Percentiles rank a stretch among this genome's conserved stretches.
These are phyloP conservation scores for Apostichopus leukothele DNA, from an alignment of 53 echinoderm and acorn worm genomes.

Conservation along the genomic window DNA sequence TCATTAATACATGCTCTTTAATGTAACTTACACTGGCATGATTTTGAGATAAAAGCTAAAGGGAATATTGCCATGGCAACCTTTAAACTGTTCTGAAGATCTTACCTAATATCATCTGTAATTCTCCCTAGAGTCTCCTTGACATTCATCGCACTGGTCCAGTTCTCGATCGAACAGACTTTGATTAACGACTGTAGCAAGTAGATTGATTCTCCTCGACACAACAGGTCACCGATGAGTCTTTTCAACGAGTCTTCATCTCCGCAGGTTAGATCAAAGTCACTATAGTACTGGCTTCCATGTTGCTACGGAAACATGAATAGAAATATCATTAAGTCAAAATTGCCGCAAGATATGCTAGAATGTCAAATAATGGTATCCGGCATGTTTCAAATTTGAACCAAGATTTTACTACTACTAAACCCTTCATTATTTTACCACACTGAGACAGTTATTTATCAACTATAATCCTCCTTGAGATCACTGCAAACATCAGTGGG, in stretches of 20 bases:
- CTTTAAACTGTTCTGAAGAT: too few relatives aligned
- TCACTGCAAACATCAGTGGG: too few relatives aligned
- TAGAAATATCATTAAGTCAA: too few relatives aligned
- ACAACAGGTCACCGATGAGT: constrained; percentile 59
- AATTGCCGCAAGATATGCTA: too few relatives aligned
- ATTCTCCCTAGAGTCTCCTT: constrained; percentile 53
- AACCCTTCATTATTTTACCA: too few relatives aligned
- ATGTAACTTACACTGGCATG: too few relatives aligned
- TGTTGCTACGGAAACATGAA: constrained; percentile 45
- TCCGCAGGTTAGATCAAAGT: constrained; percentile 80
- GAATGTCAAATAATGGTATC: too few relatives aligned
- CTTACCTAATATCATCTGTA: constrained; percentile 53
- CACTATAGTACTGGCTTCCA: constrained; percentile 48
- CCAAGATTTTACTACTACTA: too few relatives aligned
- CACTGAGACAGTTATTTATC: too few relatives aligned
- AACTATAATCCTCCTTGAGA: too few relatives aligned
- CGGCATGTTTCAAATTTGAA: too few relatives aligned
- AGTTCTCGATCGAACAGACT: constrained; percentile 46
- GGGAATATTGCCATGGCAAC: background rate
- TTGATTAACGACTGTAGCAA: constrained; percentile 53
- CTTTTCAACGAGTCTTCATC: constrained; percentile 60
- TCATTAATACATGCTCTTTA: too few relatives aligned
- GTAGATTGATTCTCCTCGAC: constrained; percentile 60
- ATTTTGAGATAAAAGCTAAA: background rate
- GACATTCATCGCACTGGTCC: constrained; percentile 41